Conservation (phyloP, 2,797 vertebrate genomes). For the Tarsius wallacei region DNA sequence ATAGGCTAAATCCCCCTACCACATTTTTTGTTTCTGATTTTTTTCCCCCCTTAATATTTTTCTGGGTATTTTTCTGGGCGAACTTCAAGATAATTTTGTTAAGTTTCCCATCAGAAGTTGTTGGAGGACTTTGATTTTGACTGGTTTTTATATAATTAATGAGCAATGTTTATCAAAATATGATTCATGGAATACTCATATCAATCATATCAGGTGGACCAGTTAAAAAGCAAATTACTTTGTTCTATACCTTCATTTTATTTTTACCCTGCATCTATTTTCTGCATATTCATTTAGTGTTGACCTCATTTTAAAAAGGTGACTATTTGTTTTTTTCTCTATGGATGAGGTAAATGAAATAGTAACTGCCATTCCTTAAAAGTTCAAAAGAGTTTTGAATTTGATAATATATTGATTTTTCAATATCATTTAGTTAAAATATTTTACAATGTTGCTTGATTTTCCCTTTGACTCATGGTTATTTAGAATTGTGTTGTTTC, state of each 20-base stretch:
- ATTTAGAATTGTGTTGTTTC: background rate
- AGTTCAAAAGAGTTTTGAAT: background rate
- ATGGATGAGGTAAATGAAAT: background rate
- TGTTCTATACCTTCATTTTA: background rate
- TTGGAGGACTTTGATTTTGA: background rate
- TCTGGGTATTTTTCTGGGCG: background rate
- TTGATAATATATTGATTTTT: background rate
- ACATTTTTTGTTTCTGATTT: background rate
- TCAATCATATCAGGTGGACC: background rate
- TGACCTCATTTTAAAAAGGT: background rate
- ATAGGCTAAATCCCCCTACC: background rate
- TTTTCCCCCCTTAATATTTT: background rate
- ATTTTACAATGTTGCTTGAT: background rate
- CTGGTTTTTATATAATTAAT: background rate
- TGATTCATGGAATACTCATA: background rate
- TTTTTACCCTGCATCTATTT: background rate
- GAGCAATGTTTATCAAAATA: background rate
- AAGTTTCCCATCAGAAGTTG: background rate
- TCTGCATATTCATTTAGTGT: background rate
- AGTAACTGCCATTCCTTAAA: background rate
- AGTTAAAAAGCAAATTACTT: background rate
- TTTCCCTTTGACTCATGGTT: background rate
- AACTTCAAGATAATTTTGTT: background rate
- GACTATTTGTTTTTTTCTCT: background rate
- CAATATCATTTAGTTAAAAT: background rate